Percentiles rank a stretch among this genome's conserved stretches.
These are phyloP conservation scores for Camelus dromedarius DNA, from an alignment of 2,113 vertebrate species.

Conservation along the genomic window DNA sequence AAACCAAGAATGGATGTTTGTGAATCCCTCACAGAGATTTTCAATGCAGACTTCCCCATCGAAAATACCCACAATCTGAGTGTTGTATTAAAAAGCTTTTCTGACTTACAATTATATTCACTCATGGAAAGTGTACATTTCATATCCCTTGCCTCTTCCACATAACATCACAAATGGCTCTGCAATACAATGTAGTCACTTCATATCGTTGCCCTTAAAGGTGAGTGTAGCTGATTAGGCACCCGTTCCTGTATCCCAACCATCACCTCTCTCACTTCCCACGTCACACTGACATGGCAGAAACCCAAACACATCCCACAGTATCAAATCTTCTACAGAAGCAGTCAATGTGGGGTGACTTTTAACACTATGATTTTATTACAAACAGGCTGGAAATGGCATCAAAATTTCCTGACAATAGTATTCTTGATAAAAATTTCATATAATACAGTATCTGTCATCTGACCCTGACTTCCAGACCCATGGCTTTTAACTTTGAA, in stretches of 20 bases:
- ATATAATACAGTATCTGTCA: not conserved
- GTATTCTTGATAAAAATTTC: conserved; percentile 45
- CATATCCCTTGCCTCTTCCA: not conserved
- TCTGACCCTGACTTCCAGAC: not conserved
- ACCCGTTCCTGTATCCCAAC: not conserved
- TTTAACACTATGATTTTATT: conserved; percentile 33
- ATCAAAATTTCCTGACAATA: conserved; percentile 21
- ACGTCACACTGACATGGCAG: conserved; percentile 50
- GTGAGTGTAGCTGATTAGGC: conserved; percentile 71
- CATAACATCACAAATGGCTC: conserved; percentile 55
- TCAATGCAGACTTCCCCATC: not conserved
- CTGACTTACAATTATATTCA: conserved; percentile 20
- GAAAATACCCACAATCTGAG: not conserved
- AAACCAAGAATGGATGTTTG: not conserved
- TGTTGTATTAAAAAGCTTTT: not conserved
- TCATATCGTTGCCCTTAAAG: conserved; percentile 72
- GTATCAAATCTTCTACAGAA: conserved; percentile 33
- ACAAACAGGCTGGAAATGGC: conserved; percentile 10
- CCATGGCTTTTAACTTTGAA: not conserved
- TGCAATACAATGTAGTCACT: conserved; percentile 62
- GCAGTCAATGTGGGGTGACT: not conserved
- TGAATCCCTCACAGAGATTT: not conserved
- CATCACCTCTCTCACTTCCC: conserved; percentile 53
- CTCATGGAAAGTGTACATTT: conserved; percentile 42
- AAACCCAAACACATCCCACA: conserved; percentile 27